These are phyloP conservation scores for Dendrolimus punctatus DNA, from an alignment of 1,140 invertebrate genomes.

Conservation along the genomic window DNA sequence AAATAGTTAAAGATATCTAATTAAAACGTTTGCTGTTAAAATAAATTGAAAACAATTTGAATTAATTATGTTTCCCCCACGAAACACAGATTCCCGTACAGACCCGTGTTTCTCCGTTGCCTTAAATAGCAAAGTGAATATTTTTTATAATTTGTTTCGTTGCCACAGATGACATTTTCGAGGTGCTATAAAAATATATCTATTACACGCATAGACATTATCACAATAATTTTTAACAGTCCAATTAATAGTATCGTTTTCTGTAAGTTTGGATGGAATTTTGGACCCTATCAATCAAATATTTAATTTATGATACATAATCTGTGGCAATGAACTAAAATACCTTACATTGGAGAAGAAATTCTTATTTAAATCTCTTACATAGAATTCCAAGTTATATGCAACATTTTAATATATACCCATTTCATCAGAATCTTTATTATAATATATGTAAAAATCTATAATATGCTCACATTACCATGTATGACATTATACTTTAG, in stretches of 20 bases:
- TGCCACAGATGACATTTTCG: slow-evolving; percentile 49
- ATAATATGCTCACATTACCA: no score
- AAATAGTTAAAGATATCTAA: slow-evolving; percentile 9
- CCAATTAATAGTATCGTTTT: slow-evolving; percentile 51
- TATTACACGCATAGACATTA: slow-evolving; percentile 31
- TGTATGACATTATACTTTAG: slow-evolving; percentile 1
- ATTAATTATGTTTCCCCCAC: slow-evolving; percentile 64
- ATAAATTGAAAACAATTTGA: slow-evolving; percentile 18
- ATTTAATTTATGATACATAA: slow-evolving; percentile 39
- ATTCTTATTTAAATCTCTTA: slow-evolving; percentile 35
- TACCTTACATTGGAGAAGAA: slow-evolving; percentile 39
- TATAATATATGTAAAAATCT: slow-evolving; percentile 18
- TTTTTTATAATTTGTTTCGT: slow-evolving; percentile 19
- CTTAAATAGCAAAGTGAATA: slow-evolving; percentile 26
- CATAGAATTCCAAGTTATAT: slow-evolving; percentile 57
- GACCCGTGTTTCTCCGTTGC: slow-evolving; percentile 54
- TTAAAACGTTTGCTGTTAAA: slow-evolving; percentile 19
- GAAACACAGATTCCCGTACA: slow-evolving; percentile 70
- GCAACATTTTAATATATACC: slow-evolving; percentile 60
- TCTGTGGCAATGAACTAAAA: slow-evolving; percentile 45
- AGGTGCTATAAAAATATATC: slow-evolving; percentile 32
- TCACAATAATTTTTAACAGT: slow-evolving; percentile 55
- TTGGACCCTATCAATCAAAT: slow-evolving; percentile 62
- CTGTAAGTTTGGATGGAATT: slow-evolving; percentile 61
- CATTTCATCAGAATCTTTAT: slow-evolving; percentile 43